phyloP scores from a whole-genome alignment of 2,888 invertebrate genomes.

The Pollenia amentaria region DNA sequence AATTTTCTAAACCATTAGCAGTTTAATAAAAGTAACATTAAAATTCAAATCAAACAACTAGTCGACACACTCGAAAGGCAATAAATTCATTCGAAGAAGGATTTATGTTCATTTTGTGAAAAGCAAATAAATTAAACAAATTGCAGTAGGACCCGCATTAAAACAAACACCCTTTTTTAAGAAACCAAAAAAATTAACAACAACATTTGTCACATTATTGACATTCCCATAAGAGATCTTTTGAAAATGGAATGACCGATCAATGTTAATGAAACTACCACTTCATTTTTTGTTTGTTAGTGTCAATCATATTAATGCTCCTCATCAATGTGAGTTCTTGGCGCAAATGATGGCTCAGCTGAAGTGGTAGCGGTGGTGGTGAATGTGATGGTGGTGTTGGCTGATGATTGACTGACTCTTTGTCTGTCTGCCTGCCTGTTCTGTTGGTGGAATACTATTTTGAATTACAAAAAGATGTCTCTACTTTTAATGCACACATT shows the following conservation, averaged over 20 bases:
- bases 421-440: not conserved
- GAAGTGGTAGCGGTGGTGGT: conserved; percentile 4
- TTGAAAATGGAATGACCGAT: conserved; percentile 26
- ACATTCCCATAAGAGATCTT: conserved; percentile 54
- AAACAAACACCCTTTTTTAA: conserved; percentile 15
- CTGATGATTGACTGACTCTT: conserved; percentile 31
- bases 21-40: conserved; percentile 45
- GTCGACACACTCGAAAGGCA: conserved; percentile 16
- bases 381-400: conserved; percentile 7
- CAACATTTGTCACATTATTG: conserved; percentile 59
- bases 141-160: conserved; percentile 42
- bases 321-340: conserved; percentile 13
- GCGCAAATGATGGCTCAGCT: conserved; percentile 40
- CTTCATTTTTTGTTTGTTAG: conserved; percentile 22
- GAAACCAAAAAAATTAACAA: not conserved
- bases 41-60: conserved; percentile 9
- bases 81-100: conserved; percentile 55
- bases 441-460: conserved; percentile 50
- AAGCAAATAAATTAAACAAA: conserved; percentile 38
- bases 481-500: conserved; percentile 40
- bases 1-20: conserved; percentile 37
- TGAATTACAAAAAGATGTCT: conserved; percentile 50
- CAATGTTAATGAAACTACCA: conserved; percentile 37
- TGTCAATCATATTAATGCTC: conserved; percentile 35
- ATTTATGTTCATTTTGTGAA: conserved; percentile 45